phyloP scores from a whole-genome alignment of 2,113 vertebrate genomes.

The Planiliza haematocheilus region DNA sequence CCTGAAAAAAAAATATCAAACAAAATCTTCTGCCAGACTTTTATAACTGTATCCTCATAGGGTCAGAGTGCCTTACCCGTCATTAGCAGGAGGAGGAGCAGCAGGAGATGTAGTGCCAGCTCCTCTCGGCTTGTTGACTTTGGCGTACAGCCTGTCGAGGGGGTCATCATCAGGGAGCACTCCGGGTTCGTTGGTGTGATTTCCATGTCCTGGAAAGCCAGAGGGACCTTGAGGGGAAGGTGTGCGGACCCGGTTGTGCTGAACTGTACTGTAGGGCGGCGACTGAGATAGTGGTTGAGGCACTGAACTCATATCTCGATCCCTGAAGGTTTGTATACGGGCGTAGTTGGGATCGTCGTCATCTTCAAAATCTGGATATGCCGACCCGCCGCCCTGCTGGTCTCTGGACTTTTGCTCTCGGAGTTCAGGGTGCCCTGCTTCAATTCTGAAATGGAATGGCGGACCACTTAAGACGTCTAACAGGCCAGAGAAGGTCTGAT shows the following conservation, averaged over 20 bases:
- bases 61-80: constrained; percentile 85
- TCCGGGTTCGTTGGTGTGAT: constrained; percentile 45
- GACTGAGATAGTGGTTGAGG: constrained; percentile 49
- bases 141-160: constrained; percentile 93
- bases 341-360: constrained; percentile 98
- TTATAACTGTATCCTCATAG: neutral
- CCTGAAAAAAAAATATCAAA: too few relatives aligned
- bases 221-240: constrained; percentile 79
- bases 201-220: constrained; percentile 59
- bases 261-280: constrained; percentile 52
- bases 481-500: too few relatives aligned
- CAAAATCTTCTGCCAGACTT: too few relatives aligned
- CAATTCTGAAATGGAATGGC: constrained; percentile 84
- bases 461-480: neutral
- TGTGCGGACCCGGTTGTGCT: constrained; percentile 77
- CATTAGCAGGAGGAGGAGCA: constrained; percentile 73
- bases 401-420: constrained; percentile 84
- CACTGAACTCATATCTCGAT: constrained; percentile 78
- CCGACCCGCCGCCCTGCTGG: constrained; percentile 54
- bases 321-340: constrained; percentile 91
- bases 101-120: constrained; percentile 70
- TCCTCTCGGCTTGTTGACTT: constrained; percentile 93
- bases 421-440: constrained; percentile 91
- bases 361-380: constrained; percentile 89
- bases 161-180: constrained; percentile 86